A percentile compares a stretch with the other conserved stretches of the same genome.
Conservation (phyloP, 2,888 invertebrate genomes). For the Philopedon plagiatum region DNA sequence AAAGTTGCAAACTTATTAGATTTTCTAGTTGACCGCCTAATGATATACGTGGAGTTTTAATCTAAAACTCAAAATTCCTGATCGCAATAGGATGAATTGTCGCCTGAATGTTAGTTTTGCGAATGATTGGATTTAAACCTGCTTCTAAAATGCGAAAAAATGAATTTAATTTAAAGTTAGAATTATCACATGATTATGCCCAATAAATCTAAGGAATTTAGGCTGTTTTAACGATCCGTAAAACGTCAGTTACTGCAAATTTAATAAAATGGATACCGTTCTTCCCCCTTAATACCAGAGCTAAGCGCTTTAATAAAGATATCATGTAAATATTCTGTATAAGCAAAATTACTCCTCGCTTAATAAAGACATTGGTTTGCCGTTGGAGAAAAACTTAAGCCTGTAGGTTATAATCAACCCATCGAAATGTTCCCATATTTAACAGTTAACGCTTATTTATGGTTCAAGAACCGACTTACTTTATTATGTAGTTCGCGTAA, state of each 20-base stretch:
- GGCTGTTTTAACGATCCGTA: too few species aligned
- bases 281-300: neutral
- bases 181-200: too few species aligned
- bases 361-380: slow-evolving; percentile 21
- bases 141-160: too few species aligned
- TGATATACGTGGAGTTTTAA: slow-evolving; percentile 18
- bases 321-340: slow-evolving; percentile 6
- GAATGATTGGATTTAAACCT: slow-evolving; percentile 1
- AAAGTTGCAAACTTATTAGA: too few species aligned
- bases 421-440: slow-evolving; percentile 51
- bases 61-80: slow-evolving; percentile 8
- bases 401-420: slow-evolving; percentile 49
- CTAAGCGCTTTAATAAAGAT: slow-evolving; percentile 10
- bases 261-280: neutral
- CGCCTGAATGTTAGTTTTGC: neutral
- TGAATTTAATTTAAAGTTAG: too few species aligned
- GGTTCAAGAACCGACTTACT: slow-evolving; percentile 38
- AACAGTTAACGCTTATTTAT: slow-evolving; percentile 51
- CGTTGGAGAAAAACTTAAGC: slow-evolving; percentile 30
- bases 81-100: neutral
- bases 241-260: neutral
- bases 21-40: too few species aligned
- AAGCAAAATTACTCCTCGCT: slow-evolving; percentile 17
- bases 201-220: too few species aligned
- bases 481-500: slow-evolving; percentile 46